Percentiles rank a stretch among this genome's conserved stretches.
These are phyloP conservation scores for Lanistes nyassanus DNA, from an alignment of 1,140 invertebrate species.

Conservation along the genomic window DNA sequence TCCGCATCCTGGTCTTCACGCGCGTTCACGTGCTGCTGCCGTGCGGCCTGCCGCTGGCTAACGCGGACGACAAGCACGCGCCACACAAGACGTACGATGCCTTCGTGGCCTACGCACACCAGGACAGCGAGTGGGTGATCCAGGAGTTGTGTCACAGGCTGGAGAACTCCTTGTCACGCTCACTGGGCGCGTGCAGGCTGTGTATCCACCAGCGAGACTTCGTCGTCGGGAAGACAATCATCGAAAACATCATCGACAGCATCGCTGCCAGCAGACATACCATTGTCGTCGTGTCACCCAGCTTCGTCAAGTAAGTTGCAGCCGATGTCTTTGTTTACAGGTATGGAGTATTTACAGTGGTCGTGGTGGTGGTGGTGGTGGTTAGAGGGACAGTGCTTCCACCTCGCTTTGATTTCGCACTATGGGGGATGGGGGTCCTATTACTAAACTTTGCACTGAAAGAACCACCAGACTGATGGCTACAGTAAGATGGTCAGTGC, in stretches of 20 bases:
- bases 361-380: too few relatives aligned
- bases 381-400: too few relatives aligned
- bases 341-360: too few relatives aligned
- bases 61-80: background rate
- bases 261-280: slow-evolving; percentile 89
- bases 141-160: slow-evolving; percentile 37
- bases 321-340: background rate
- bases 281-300: slow-evolving; percentile 90
- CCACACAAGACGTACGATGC: slow-evolving; percentile 45
- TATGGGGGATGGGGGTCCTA: too few relatives aligned
- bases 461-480: too few relatives aligned
- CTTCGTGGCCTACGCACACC: slow-evolving; percentile 51
- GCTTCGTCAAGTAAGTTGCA: slow-evolving; percentile 75
- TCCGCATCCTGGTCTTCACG: slow-evolving; percentile 47
- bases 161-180: slow-evolving; percentile 21
- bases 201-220: slow-evolving; percentile 58
- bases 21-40: slow-evolving; percentile 38
- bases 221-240: slow-evolving; percentile 67
- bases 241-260: slow-evolving; percentile 90
- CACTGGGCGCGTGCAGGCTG: slow-evolving; percentile 30
- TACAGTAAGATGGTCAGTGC: too few relatives aligned
- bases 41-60: slow-evolving; percentile 17
- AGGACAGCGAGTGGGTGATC: slow-evolving; percentile 47
- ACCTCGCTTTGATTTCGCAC: too few relatives aligned
- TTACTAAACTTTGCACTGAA: too few relatives aligned